Evolutionary conservation across 2,888 invertebrate species (phyloP).

Genomic region (Eupithecia exiguata): DNA sequence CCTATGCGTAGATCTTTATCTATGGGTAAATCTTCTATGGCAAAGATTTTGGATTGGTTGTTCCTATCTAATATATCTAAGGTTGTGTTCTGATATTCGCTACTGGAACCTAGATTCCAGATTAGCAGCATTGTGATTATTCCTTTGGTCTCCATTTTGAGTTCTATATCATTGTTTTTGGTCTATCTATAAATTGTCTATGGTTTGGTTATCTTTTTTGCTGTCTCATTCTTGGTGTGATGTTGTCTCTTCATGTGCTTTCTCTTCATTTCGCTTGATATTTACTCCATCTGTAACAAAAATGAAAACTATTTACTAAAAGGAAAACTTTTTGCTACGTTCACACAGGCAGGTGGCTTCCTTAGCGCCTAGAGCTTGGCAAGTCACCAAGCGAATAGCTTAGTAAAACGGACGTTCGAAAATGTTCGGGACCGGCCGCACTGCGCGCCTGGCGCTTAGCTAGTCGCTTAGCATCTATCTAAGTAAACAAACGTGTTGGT

Average conservation of each 20-base stretch:
- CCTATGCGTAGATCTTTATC: neutral
- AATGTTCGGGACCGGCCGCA: no score
- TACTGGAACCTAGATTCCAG: slow-evolving; percentile 36
- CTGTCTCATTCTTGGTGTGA: neutral
- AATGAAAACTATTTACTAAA: neutral
- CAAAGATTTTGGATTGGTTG: neutral
- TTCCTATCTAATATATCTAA: slow-evolving; percentile 25
- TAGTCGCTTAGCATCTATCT: no score
- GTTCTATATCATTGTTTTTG: slow-evolving; percentile 15
- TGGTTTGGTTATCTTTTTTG: neutral
- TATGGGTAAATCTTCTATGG: neutral
- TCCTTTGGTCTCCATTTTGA: slow-evolving; percentile 34
- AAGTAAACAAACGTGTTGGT: no score
- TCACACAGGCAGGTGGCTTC: no score
- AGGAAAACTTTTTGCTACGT: no score
- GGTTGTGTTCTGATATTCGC: slow-evolving; percentile 39
- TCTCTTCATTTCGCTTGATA: slow-evolving; percentile 9
- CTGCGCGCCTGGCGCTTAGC: no score
- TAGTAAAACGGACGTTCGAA: no score
- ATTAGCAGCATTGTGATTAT: slow-evolving; percentile 35
- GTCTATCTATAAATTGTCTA: neutral
- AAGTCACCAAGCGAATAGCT: no score
- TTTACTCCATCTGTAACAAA: slow-evolving; percentile 28
- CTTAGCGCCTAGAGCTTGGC: no score
- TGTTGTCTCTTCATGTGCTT: slow-evolving; percentile 8